Percentiles rank a stretch among this genome's conserved stretches.
phyloP scores from a whole-genome alignment of 2,797 vertebrate genomes.

The Nannoperca australis region DNA sequence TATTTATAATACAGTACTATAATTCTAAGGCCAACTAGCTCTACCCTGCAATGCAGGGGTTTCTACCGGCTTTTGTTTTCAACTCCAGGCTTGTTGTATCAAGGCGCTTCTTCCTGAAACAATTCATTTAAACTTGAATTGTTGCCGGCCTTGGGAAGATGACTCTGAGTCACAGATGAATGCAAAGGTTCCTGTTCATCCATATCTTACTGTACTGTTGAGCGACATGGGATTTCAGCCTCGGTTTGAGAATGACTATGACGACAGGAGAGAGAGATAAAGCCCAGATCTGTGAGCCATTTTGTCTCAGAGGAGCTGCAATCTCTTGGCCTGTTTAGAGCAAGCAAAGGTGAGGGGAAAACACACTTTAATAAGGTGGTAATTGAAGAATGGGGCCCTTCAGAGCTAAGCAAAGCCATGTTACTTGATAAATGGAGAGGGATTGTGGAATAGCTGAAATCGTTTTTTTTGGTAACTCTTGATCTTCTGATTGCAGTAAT shows the following conservation, averaged over 20 bases:
- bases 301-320: constrained; percentile 27
- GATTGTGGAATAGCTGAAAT: constrained; percentile 52
- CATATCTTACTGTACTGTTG: constrained; percentile 17
- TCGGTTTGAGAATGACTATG: constrained; percentile 53
- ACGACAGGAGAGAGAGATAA: constrained; percentile 37
- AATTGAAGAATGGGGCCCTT: constrained; percentile 33
- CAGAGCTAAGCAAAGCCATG: constrained; percentile 46
- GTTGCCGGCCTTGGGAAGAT: constrained; percentile 69
- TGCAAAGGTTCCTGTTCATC: constrained; percentile 61
- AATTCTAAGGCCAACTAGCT: neutral
- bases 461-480: constrained; percentile 74
- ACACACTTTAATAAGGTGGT: constrained; percentile 50
- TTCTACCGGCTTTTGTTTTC: constrained; percentile 8
- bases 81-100: neutral
- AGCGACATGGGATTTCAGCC: constrained; percentile 35
- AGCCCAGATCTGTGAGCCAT: constrained; percentile 37
- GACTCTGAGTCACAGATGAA: constrained; percentile 64
- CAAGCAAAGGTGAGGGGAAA: constrained; percentile 28
- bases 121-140: constrained; percentile 82
- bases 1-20: too few relatives aligned
- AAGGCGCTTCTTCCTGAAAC: constrained; percentile 76
- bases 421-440: constrained; percentile 48
- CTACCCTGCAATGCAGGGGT: neutral
- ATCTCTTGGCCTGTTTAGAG: constrained; percentile 16
- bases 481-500: constrained; percentile 78